A percentile compares a stretch with the other conserved stretches of the same genome.
Conservation (phyloP, 2,888 invertebrate genomes). For the Melanostoma scalare region DNA sequence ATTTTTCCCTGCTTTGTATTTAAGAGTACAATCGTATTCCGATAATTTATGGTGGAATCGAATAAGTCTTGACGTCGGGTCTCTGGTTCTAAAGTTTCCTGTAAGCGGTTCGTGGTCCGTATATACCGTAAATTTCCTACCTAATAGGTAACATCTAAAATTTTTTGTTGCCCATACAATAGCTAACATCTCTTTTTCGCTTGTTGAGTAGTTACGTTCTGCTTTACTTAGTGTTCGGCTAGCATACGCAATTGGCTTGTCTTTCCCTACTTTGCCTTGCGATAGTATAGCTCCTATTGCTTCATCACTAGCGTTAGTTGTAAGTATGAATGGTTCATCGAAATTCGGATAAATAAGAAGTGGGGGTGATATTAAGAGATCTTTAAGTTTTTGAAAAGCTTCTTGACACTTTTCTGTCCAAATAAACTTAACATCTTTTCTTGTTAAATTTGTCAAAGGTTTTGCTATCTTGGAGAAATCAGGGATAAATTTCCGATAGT, state of each 20-base stretch:
- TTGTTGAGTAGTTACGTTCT: too few relatives aligned
- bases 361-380: not conserved
- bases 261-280: not conserved
- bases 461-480: not conserved
- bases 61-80: slow-evolving; percentile 10
- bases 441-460: not conserved
- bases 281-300: not conserved
- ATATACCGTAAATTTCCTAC: not conserved
- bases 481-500: slow-evolving; percentile 10
- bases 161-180: slow-evolving; percentile 28
- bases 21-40: not conserved
- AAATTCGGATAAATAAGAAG: too few relatives aligned
- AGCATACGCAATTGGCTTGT: too few relatives aligned
- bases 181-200: not conserved
- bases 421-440: too few relatives aligned
- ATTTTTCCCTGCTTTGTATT: slow-evolving; percentile 16
- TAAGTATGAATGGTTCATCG: not conserved
- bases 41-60: slow-evolving; percentile 19
- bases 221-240: too few relatives aligned
- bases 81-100: slow-evolving; percentile 5
- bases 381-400: not conserved
- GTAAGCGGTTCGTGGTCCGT: slow-evolving; percentile 10
- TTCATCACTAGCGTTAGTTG: not conserved
- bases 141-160: slow-evolving; percentile 11
- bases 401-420: not conserved